Percentiles rank a stretch among this genome's conserved stretches.
Conservation (phyloP, 2,113 vertebrate genomes). For the Pleuronectes platessa region DNA sequence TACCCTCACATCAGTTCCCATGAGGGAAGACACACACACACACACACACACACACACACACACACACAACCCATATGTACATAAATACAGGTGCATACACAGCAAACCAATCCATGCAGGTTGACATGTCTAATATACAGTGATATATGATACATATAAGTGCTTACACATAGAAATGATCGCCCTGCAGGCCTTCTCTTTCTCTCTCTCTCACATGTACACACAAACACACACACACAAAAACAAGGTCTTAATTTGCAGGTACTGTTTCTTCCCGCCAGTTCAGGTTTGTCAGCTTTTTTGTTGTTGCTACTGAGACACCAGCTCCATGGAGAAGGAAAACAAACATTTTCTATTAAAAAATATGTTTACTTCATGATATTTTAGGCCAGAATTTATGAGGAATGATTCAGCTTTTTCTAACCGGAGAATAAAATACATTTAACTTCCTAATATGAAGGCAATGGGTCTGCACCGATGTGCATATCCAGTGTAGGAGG, state of each 20-base stretch:
- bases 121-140: constrained; percentile 18
- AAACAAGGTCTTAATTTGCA: constrained; percentile 16
- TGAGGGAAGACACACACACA: constrained; percentile 25
- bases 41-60: constrained; percentile 6
- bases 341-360: constrained; percentile 6
- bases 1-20: constrained; percentile 22
- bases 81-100: constrained; percentile 39
- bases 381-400: not conserved
- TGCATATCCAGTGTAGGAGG: too few species aligned
- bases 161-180: constrained; percentile 25
- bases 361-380: not conserved
- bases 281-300: constrained; percentile 65
- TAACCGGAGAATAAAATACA: not conserved
- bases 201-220: not conserved
- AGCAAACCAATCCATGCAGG: constrained; percentile 26
- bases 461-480: too few species aligned
- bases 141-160: constrained; percentile 30
- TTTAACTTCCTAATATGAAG: not conserved
- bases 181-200: constrained; percentile 1
- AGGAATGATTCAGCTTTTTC: too few species aligned
- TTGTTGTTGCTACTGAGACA: constrained; percentile 30
- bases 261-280: constrained; percentile 18
- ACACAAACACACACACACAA: not conserved
- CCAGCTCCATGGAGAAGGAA: not conserved
- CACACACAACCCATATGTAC: constrained; percentile 28